Conservation (phyloP, 2,888 invertebrate genomes). For the Pammene aurita region DNA sequence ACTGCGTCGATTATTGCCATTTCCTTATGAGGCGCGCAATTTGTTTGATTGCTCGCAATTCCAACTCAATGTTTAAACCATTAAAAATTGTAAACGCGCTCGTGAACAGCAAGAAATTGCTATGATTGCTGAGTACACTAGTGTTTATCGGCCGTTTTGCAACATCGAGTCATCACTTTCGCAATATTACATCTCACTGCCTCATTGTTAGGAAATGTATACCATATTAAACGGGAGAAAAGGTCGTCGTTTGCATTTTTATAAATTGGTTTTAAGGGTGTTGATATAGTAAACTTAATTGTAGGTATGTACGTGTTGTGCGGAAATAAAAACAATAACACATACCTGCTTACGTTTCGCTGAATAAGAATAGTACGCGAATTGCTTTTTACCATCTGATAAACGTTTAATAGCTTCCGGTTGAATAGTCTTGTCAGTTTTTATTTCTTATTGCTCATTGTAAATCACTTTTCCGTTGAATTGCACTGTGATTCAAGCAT, state of each 20-base stretch:
- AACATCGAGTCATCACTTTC: constrained; percentile 35
- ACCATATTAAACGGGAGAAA: not conserved
- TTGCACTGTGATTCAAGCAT: not conserved
- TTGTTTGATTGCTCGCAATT: constrained; percentile 76
- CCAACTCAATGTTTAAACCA: constrained; percentile 73
- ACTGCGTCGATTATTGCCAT: constrained; percentile 67
- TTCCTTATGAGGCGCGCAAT: constrained; percentile 76
- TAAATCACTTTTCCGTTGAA: not conserved
- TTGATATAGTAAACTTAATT: not conserved
- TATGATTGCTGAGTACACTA: constrained; percentile 62
- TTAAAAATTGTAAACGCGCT: constrained; percentile 68
- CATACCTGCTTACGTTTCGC: constrained; percentile 61
- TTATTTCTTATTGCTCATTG: constrained; percentile 12
- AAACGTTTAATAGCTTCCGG: constrained; percentile 59
- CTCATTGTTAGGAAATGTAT: constrained; percentile 1
- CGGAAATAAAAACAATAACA: constrained; percentile 60
- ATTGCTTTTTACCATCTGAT: constrained; percentile 63
- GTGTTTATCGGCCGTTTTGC: constrained; percentile 60
- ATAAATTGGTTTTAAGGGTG: not conserved
- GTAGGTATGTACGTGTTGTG: constrained; percentile 47
- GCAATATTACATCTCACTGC: constrained; percentile 12
- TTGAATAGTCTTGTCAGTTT: constrained; percentile 27
- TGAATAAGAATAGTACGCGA: constrained; percentile 59
- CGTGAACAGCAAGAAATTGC: constrained; percentile 67
- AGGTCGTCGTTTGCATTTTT: not conserved